These are phyloP conservation scores for Pollimyrus isidori DNA, from an alignment of 2,113 vertebrate genomes.

Conservation along the genomic window DNA sequence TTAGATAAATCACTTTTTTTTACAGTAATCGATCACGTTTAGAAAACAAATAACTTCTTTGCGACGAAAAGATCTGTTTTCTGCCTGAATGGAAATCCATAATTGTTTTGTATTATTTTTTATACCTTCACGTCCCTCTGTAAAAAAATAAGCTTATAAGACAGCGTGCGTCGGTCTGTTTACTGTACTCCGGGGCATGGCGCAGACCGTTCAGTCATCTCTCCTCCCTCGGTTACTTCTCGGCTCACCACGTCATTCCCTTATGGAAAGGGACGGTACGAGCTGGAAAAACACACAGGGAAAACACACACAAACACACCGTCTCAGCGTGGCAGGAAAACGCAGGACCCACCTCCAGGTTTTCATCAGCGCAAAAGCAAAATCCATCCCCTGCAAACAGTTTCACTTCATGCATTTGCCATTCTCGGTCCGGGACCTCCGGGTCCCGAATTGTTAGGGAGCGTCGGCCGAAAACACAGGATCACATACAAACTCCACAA, in stretches of 20 bases:
- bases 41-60: background rate
- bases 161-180: slow-evolving; percentile 10
- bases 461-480: slow-evolving; percentile 25
- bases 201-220: slow-evolving; percentile 32
- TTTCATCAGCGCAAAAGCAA: background rate
- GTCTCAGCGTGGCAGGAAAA: slow-evolving; percentile 8
- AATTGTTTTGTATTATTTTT: background rate
- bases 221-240: slow-evolving; percentile 33
- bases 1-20: background rate
- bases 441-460: slow-evolving; percentile 24
- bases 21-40: background rate
- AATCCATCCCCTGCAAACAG: background rate
- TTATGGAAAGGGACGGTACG: slow-evolving; percentile 10
- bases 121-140: background rate
- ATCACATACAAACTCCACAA: slow-evolving; percentile 21
- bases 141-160: slow-evolving; percentile 16
- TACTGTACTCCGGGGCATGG: slow-evolving; percentile 20
- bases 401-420: background rate
- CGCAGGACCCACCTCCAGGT: slow-evolving; percentile 6
- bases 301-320: slow-evolving; percentile 10
- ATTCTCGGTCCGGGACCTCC: slow-evolving; percentile 23
- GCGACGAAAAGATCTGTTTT: background rate
- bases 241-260: slow-evolving; percentile 33
- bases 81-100: background rate
- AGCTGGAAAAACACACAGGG: slow-evolving; percentile 1